Conservation (phyloP, 2,888 invertebrate genomes). For the Aelia acuminata region DNA sequence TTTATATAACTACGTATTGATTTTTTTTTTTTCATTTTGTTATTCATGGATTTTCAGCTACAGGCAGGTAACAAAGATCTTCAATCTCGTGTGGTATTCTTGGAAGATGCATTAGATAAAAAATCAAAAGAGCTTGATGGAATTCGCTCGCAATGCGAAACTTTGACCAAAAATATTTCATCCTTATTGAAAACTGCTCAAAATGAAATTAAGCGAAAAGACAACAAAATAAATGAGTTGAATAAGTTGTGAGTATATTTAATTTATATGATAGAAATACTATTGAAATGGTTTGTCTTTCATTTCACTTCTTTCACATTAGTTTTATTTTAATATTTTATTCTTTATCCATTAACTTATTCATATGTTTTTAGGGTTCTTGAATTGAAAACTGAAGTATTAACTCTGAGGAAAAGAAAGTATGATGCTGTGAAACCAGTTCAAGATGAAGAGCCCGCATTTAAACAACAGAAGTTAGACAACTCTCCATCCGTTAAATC, state of each 20-base stretch:
- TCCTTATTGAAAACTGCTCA: conserved; percentile 65
- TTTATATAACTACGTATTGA: not conserved
- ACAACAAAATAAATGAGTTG: conserved; percentile 64
- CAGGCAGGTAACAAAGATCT: conserved; percentile 57
- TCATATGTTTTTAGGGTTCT: not conserved
- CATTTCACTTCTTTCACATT: not conserved
- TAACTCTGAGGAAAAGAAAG: not conserved
- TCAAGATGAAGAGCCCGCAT: not conserved
- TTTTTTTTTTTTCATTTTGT: not conserved
- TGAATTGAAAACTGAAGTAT: conserved; percentile 26
- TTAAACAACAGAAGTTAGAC: not conserved
- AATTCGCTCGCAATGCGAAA: conserved; percentile 57
- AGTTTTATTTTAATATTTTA: not conserved
- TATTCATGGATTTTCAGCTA: conserved; percentile 53
- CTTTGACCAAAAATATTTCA: conserved; percentile 63
- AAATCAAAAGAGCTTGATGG: conserved; percentile 61
- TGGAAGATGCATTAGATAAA: conserved; percentile 58
- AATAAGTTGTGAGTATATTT: conserved; percentile 62
- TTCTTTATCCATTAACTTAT: not conserved
- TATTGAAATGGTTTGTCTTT: not conserved
- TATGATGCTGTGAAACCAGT: not conserved
- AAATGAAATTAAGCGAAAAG: conserved; percentile 64
- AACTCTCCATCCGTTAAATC: not conserved
- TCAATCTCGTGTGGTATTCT: conserved; percentile 22
- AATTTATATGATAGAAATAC: not conserved